These are phyloP conservation scores for Grus americana DNA, from an alignment of 2,113 vertebrate species.

Conservation along the genomic window DNA sequence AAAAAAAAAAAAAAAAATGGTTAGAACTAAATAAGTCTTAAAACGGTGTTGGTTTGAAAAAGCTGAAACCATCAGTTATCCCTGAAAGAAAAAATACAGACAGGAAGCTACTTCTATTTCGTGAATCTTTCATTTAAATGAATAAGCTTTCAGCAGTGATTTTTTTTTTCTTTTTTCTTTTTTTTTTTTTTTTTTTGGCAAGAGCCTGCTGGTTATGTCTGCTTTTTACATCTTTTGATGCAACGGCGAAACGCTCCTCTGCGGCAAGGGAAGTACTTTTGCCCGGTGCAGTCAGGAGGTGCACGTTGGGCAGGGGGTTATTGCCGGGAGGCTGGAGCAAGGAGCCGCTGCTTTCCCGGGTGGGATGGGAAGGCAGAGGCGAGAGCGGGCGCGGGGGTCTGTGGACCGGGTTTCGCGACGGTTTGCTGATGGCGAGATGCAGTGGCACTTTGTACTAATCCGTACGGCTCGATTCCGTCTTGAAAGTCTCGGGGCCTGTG, in stretches of 20 bases:
- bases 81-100: neutral
- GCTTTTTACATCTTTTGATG: neutral
- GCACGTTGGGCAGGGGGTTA: neutral
- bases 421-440: neutral
- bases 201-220: too few species aligned
- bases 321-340: too few species aligned
- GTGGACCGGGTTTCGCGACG: fast-evolving
- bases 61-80: neutral
- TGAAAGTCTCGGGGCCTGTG: too few species aligned
- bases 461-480: neutral
- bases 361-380: neutral
- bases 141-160: neutral
- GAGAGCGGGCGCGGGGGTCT: neutral
- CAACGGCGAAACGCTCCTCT: neutral
- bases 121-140: too few species aligned
- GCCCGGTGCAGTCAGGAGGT: neutral
- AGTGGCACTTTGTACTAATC: fast-evolving
- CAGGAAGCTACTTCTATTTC: neutral
- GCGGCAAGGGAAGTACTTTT: neutral
- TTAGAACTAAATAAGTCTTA: neutral
- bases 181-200: neutral
- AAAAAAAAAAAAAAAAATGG: neutral
- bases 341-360: too few species aligned
- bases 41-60: neutral
- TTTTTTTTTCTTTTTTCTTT: neutral